These are phyloP conservation scores for Luperina testacea DNA, from an alignment of 2,888 invertebrate genomes.

Conservation along the genomic window DNA sequence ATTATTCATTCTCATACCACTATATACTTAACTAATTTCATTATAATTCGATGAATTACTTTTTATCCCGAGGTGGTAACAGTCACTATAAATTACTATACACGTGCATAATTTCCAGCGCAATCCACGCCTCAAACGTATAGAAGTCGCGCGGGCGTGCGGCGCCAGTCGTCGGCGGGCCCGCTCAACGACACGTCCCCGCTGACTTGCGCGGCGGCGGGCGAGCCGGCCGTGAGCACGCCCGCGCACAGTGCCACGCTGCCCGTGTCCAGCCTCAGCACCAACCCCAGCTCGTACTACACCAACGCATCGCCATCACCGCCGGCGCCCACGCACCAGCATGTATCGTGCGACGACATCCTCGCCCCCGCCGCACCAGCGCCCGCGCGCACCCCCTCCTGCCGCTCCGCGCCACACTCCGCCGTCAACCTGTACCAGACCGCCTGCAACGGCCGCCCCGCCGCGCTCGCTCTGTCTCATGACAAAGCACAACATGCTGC, in stretches of 20 bases:
- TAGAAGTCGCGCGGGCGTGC: conserved; percentile 90
- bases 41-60: conserved; percentile 13
- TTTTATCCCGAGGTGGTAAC: conserved; percentile 12
- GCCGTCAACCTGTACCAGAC: conserved; percentile 86
- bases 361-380: conserved; percentile 80
- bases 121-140: conserved; percentile 91
- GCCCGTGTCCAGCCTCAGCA: conserved; percentile 90
- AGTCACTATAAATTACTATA: conserved; percentile 41
- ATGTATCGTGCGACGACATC: conserved; percentile 87
- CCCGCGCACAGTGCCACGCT: conserved; percentile 87
- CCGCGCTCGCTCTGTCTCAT: conserved; percentile 78
- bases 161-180: conserved; percentile 91
- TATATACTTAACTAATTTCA: conserved; percentile 10
- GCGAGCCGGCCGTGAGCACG: conserved; percentile 85
- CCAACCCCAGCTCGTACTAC: conserved; percentile 90
- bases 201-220: conserved; percentile 80
- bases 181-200: conserved; percentile 90
- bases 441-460: conserved; percentile 78
- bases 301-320: conserved; percentile 91
- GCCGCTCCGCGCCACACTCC: conserved; percentile 87
- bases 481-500: conserved; percentile 80
- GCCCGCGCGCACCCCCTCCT: conserved; percentile 81
- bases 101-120: conserved; percentile 83
- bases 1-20: conserved; percentile 33
- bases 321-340: conserved; percentile 84